Evolutionary conservation across 1,140 invertebrate species (phyloP).

Genomic region (Wiebesia pumilae): DNA sequence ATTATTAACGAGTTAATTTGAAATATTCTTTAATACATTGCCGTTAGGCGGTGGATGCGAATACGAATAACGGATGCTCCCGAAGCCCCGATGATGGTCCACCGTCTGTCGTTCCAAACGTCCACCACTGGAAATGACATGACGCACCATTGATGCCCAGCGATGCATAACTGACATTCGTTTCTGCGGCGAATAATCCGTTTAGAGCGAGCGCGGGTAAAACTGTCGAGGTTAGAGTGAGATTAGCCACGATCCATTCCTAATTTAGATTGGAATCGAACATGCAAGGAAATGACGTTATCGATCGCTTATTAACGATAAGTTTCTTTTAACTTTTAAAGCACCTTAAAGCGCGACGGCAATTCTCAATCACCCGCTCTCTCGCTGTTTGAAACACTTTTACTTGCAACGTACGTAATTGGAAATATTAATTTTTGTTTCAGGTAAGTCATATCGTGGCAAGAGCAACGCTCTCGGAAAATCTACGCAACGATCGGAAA

Average conservation of each 20-base stretch:
- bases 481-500: too few relatives aligned
- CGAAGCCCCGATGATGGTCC: background rate
- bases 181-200: slow-evolving; percentile 5
- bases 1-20: background rate
- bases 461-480: too few relatives aligned
- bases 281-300: background rate
- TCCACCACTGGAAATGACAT: slow-evolving; percentile 14
- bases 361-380: too few relatives aligned
- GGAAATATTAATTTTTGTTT: too few relatives aligned
- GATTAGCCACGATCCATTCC: background rate
- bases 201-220: background rate
- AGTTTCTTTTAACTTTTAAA: too few relatives aligned
- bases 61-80: background rate
- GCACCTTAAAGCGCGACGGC: too few relatives aligned
- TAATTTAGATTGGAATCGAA: slow-evolving; percentile 24
- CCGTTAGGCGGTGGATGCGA: too few relatives aligned
- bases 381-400: too few relatives aligned
- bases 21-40: background rate
- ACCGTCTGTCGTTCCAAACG: background rate
- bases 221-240: background rate
- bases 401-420: too few relatives aligned
- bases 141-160: background rate
- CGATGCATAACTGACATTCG: background rate
- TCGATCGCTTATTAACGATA: background rate
- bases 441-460: too few relatives aligned